Evolutionary conservation across 2,113 vertebrate genomes (phyloP).

Genomic region (Ptychochromis oligacanthus): DNA sequence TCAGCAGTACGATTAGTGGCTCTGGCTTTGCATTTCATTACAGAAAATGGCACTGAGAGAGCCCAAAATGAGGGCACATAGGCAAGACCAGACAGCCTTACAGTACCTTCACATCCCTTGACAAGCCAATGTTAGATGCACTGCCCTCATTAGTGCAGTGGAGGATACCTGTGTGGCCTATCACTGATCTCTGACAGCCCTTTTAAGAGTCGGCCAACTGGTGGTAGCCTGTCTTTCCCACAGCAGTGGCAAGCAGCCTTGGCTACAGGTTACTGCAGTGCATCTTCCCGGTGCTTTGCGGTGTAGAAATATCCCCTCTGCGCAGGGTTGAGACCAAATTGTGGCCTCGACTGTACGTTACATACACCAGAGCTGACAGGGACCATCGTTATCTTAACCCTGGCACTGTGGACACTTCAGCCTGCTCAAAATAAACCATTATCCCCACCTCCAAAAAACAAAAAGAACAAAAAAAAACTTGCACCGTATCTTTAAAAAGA

Average conservation of each 20-base stretch:
- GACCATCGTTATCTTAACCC: neutral
- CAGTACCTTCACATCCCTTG: neutral
- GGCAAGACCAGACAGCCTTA: neutral
- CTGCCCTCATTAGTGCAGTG: slow-evolving; percentile 42
- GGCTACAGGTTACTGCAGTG: slow-evolving; percentile 65
- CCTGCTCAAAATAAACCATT: slow-evolving; percentile 6
- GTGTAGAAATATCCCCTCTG: slow-evolving; percentile 8
- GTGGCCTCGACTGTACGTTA: neutral
- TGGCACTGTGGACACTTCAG: neutral
- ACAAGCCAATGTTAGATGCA: slow-evolving; percentile 28
- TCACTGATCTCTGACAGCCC: slow-evolving; percentile 51
- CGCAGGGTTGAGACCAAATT: slow-evolving; percentile 17
- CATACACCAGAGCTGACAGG: neutral
- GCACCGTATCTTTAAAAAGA: slow-evolving; percentile 49
- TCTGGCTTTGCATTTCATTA: slow-evolving; percentile 1
- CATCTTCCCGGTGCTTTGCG: slow-evolving; percentile 35
- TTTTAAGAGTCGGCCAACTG: slow-evolving; percentile 38
- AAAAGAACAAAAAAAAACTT: slow-evolving; percentile 4
- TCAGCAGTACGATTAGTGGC: slow-evolving; percentile 15
- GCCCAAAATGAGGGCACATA: neutral
- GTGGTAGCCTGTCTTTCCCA: slow-evolving; percentile 6
- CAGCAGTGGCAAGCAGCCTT: neutral
- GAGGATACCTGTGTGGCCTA: slow-evolving; percentile 53
- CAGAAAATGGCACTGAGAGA: neutral
- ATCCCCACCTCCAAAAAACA: neutral